Evolutionary conservation across 2,888 invertebrate species (phyloP).

Genomic region (Ctena decussata): DNA sequence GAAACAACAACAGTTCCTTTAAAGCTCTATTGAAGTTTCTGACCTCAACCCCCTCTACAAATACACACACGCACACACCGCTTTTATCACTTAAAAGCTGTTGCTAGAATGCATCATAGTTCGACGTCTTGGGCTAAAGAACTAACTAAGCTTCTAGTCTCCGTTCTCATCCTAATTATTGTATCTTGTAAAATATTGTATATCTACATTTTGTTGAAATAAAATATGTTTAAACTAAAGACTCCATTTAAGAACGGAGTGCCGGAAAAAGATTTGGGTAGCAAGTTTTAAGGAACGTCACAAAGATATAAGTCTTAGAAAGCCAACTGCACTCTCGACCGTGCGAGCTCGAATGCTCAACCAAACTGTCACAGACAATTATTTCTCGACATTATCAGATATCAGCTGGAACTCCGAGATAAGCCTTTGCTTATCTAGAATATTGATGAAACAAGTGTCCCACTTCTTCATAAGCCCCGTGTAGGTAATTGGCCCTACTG

Average conservation of each 20-base stretch:
- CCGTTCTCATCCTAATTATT: too few species aligned
- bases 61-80: too few species aligned
- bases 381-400: background rate
- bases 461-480: slow-evolving; percentile 1
- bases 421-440: background rate
- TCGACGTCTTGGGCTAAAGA: background rate
- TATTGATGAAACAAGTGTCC: background rate
- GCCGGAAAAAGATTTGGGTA: slow-evolving; percentile 9
- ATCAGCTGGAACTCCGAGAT: background rate
- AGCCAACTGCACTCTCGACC: slow-evolving; percentile 28
- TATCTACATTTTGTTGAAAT: too few species aligned
- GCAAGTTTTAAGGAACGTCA: slow-evolving; percentile 22
- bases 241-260: slow-evolving; percentile 14
- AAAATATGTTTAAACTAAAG: too few species aligned
- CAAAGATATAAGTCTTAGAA: slow-evolving; percentile 22
- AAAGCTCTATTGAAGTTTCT: too few species aligned
- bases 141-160: too few species aligned
- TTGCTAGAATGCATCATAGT: too few species aligned
- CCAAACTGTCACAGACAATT: background rate
- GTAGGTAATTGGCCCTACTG: background rate
- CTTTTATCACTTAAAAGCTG: too few species aligned
- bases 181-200: too few species aligned
- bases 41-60: too few species aligned
- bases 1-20: too few species aligned
- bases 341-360: slow-evolving; percentile 8